phyloP scores from a whole-genome alignment of 2,888 invertebrate species.

The Habrosyne pyritoides region DNA sequence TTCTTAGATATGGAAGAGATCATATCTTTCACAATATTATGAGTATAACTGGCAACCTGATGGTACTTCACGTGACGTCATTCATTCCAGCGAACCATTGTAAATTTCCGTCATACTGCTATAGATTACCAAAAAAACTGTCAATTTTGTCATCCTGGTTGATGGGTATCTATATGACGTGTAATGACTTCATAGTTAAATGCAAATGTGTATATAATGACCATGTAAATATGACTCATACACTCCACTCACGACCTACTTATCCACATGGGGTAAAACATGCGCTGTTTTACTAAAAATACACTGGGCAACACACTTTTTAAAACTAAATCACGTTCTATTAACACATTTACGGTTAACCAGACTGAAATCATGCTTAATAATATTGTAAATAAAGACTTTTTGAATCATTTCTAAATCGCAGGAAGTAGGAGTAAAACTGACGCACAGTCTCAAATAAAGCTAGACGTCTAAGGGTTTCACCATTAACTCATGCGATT shows the following conservation, averaged over 20 bases:
- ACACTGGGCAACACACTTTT: constrained; percentile 18
- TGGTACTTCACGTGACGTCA: background rate
- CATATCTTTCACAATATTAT: background rate
- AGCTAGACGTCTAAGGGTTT: too few species aligned
- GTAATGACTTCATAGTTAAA: constrained; percentile 16
- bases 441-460: background rate
- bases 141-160: background rate
- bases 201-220: background rate
- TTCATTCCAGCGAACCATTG: background rate
- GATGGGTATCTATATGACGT: background rate
- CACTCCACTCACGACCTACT: constrained; percentile 24
- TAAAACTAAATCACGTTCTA: constrained; percentile 9
- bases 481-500: too few species aligned
- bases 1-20: too few species aligned
- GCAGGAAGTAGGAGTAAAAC: background rate
- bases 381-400: background rate
- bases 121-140: constrained; percentile 1
- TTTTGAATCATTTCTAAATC: background rate
- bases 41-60: background rate
- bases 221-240: constrained; percentile 26
- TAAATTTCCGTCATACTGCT: background rate
- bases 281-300: constrained; percentile 31
- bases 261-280: constrained; percentile 22
- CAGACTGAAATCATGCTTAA: constrained; percentile 1
- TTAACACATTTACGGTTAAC: constrained; percentile 12